phyloP scores from a whole-genome alignment of 23 tunicate genomes.

The Halocynthia roretzi region DNA sequence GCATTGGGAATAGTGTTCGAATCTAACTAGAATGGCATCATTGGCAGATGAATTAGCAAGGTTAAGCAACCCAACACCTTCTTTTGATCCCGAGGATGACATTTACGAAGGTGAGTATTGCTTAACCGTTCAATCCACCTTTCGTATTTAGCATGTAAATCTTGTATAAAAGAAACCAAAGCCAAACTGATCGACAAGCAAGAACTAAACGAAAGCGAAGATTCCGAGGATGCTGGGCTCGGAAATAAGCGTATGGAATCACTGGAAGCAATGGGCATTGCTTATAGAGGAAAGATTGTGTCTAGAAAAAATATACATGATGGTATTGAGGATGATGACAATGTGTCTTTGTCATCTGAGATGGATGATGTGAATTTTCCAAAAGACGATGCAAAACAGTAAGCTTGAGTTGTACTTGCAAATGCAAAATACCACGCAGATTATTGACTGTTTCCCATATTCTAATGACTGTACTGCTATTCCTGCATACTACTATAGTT shows the following conservation, averaged over 20 bases:
- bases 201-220: conserved; percentile 14
- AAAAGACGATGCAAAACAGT: background rate
- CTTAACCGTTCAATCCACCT: background rate
- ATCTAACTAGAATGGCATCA: conserved; percentile 18
- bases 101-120: conserved; percentile 33
- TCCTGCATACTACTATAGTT: too few relatives aligned
- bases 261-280: conserved; percentile 12
- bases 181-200: conserved; percentile 43
- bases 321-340: background rate
- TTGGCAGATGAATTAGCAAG: conserved; percentile 32
- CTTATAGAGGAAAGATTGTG: conserved; percentile 35
- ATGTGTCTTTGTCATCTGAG: background rate
- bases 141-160: background rate
- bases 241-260: conserved; percentile 8
- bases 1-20: too few relatives aligned
- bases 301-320: conserved; percentile 27
- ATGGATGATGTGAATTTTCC: background rate
- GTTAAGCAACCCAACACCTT: conserved; percentile 28
- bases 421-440: background rate
- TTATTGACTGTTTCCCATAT: background rate
- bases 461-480: too few relatives aligned
- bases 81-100: conserved; percentile 63
- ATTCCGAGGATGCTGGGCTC: background rate
- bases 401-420: background rate
- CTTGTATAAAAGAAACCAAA: conserved; percentile 27